These are phyloP conservation scores for Berghia stephanieae DNA, from an alignment of 1,140 invertebrate genomes.

Conservation along the genomic window DNA sequence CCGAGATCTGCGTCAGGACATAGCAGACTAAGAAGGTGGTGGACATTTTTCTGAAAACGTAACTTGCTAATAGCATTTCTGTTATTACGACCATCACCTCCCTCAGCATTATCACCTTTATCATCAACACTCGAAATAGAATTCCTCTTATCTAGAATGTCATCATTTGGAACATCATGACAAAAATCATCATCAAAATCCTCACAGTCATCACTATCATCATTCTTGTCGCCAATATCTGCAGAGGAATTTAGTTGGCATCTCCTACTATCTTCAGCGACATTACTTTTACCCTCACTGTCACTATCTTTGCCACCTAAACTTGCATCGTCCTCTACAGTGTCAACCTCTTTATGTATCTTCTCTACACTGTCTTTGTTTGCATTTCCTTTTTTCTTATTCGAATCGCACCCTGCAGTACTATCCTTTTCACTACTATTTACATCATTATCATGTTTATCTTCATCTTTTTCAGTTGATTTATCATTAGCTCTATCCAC, in stretches of 20 bases:
- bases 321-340: background rate
- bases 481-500: background rate
- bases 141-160: background rate
- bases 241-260: background rate
- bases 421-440: background rate
- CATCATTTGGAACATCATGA: background rate
- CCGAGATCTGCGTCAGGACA: conserved; percentile 51
- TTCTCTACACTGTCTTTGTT: too few species aligned
- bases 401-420: background rate
- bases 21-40: conserved; percentile 48
- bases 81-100: background rate
- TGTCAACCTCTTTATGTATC: background rate
- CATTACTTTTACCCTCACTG: too few species aligned
- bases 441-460: background rate
- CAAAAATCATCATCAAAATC: background rate
- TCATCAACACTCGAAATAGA: background rate
- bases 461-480: background rate
- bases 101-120: background rate
- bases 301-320: background rate
- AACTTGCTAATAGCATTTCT: background rate
- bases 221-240: background rate
- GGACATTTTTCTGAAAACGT: conserved; percentile 38
- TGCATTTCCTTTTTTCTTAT: background rate
- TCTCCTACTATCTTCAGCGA: too few species aligned
- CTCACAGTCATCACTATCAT: background rate